These are phyloP conservation scores for Scopus umbretta DNA, from an alignment of 2,113 vertebrate genomes.

Conservation along the genomic window DNA sequence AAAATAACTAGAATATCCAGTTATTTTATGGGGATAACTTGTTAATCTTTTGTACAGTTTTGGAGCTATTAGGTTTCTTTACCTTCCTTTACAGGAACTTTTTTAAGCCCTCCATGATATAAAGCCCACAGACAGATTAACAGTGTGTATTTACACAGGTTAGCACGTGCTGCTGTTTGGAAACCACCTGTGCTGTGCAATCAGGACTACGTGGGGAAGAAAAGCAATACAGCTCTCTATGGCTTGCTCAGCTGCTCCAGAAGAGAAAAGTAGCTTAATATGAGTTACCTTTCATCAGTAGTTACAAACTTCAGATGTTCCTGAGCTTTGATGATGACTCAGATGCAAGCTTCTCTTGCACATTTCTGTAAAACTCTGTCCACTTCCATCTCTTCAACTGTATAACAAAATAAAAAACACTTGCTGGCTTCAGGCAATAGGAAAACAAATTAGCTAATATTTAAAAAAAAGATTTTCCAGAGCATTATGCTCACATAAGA, in stretches of 20 bases:
- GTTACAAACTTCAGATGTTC: not conserved
- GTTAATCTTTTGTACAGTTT: not conserved
- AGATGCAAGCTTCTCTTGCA: not conserved
- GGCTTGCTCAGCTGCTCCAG: not conserved
- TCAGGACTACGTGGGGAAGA: accelerated
- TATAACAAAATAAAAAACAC: not conserved
- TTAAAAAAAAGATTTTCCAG: not conserved
- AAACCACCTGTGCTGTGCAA: not conserved
- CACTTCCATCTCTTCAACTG: not conserved
- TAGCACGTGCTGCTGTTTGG: accelerated
- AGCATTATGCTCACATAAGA: not conserved
- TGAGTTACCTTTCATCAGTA: not conserved
- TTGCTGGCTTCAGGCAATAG: not conserved
- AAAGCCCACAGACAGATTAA: not conserved
- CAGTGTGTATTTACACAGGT: not conserved
- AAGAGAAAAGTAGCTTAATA: not conserved
- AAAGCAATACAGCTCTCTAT: not conserved
- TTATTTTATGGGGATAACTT: not conserved
- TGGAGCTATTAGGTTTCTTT: not conserved
- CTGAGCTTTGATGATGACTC: not conserved
- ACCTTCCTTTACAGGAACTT: not conserved
- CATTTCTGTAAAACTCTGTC: not conserved
- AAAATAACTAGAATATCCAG: not conserved
- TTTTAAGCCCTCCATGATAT: not conserved
- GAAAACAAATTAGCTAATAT: not conserved